Percentiles rank a stretch among this genome's conserved stretches.
Evolutionary conservation across 2,797 vertebrate species (phyloP).

Genomic region (Ispidina lecontei): DNA sequence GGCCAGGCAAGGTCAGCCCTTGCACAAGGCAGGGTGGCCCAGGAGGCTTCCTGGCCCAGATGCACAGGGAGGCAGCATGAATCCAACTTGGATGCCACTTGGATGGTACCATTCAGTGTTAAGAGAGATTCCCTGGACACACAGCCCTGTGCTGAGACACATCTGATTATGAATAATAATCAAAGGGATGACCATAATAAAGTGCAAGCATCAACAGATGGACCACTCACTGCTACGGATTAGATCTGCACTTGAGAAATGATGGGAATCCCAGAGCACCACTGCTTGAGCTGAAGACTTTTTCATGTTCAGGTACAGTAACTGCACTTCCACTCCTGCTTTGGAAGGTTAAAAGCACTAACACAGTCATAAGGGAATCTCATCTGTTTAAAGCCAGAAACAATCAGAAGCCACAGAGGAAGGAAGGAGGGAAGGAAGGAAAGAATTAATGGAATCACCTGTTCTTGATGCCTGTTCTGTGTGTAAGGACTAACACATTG

Average conservation of each 20-base stretch:
- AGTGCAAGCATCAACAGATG: neutral
- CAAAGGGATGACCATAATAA: neutral
- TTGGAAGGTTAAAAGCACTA: neutral
- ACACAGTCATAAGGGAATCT: neutral
- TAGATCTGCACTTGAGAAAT: neutral
- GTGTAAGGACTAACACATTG: neutral
- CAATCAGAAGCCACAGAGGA: neutral
- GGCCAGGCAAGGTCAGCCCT: neutral
- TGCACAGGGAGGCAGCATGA: rapidly evolving
- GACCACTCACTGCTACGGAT: neutral
- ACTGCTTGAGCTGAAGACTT: neutral
- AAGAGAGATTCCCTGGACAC: neutral
- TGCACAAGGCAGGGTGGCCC: too few species aligned
- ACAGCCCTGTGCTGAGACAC: rapidly evolving
- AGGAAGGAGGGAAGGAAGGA: neutral
- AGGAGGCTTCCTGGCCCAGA: rapidly evolving
- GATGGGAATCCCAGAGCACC: neutral
- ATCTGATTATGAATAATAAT: neutral
- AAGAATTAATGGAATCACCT: neutral
- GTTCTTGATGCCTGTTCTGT: neutral
- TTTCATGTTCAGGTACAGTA: neutral
- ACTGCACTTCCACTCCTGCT: neutral
- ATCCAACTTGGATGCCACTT: neutral
- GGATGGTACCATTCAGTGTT: neutral
- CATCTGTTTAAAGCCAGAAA: conserved; percentile 7